Percentiles rank a stretch among this genome's conserved stretches.
These are phyloP conservation scores for Heliconius eleuchia DNA, from an alignment of 1,140 invertebrate species.

Conservation along the genomic window DNA sequence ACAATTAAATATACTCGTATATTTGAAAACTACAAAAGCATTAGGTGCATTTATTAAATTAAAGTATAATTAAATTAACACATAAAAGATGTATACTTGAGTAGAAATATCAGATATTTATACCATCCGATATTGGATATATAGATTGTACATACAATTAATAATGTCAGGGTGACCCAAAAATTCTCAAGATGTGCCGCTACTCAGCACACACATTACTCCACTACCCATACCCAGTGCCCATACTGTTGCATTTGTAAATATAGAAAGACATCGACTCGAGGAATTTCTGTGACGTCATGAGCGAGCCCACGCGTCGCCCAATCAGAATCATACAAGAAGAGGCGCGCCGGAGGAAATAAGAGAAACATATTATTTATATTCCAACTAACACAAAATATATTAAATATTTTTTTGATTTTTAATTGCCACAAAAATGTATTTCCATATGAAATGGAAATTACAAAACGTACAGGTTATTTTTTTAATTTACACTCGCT, in stretches of 20 bases:
- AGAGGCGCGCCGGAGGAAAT: constrained; percentile 64
- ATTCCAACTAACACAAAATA: constrained; percentile 12
- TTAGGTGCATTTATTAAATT: no score
- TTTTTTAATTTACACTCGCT: constrained; percentile 33
- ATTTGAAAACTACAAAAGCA: no score
- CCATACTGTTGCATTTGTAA: constrained; percentile 64
- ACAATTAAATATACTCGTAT: no score
- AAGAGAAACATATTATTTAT: constrained; percentile 48
- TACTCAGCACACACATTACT: constrained; percentile 19
- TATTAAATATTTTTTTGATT: constrained; percentile 3
- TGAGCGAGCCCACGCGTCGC: constrained; percentile 74
- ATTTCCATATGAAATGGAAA: neutral
- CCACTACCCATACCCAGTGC: constrained; percentile 36
- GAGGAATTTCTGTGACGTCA: constrained; percentile 76
- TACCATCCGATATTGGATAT: neutral
- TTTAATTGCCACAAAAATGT: neutral
- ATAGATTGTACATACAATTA: neutral
- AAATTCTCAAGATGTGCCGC: constrained; percentile 21
- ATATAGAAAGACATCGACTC: constrained; percentile 63
- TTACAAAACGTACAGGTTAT: constrained; percentile 16
- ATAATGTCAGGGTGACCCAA: constrained; percentile 16
- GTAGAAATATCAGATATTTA: neutral
- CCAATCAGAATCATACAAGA: constrained; percentile 69
- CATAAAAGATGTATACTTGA: neutral
- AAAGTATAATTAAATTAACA: no score